Evolutionary conservation across 2,113 vertebrate genomes (phyloP), one percentile per base, ranked within the genome.

Genomic region (Calonectris borealis): DNA sequence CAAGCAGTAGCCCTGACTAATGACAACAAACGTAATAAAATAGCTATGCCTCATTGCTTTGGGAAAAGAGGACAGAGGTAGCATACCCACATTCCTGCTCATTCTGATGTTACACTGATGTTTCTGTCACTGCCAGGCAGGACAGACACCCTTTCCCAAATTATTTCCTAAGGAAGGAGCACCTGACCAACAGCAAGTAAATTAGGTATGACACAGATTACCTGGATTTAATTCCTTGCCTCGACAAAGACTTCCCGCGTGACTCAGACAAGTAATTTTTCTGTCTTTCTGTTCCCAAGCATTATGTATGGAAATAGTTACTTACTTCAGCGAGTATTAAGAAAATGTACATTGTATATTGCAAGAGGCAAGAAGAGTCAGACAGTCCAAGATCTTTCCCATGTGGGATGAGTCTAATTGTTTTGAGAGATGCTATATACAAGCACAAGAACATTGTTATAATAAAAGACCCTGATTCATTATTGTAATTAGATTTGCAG

Each of bases 1-100:
- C 65, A 95, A 75, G 72, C 48, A 93, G 90, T 94, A 95, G 96
- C 80, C 96, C 88, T 91, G 73, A 94, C 88, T 92, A 95, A 92
- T 55, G 69, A 88, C 61, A 95, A 71, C 51, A 92, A 86, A 90
- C 0, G 0, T 76, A 92, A 92, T 81, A 92, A 91, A 96, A 95
- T 21, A 91, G 61, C 44, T 84, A 89, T 1, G 66, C 70, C 54
- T 93, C 70, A 38, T 57, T 91, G 70, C 84, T 92, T 51, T 69
- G 64, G 64, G 64, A 75, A 93, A 81, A 75, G 58, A 71, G 80
- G 55, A 49, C 46, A 40, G 75, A 77, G 36, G 40, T 3, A 86
- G 55, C 9, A 46, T 29, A 90, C 48, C 49, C 12, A 26, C 49
- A 66, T 93, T 83, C 48, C 75, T 90, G 27, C 25, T 54, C 62